Evolutionary conservation across 1,140 invertebrate genomes (phyloP), one percentile per base, ranked within the genome.

Genomic region (Drosophila tsacasi): DNA sequence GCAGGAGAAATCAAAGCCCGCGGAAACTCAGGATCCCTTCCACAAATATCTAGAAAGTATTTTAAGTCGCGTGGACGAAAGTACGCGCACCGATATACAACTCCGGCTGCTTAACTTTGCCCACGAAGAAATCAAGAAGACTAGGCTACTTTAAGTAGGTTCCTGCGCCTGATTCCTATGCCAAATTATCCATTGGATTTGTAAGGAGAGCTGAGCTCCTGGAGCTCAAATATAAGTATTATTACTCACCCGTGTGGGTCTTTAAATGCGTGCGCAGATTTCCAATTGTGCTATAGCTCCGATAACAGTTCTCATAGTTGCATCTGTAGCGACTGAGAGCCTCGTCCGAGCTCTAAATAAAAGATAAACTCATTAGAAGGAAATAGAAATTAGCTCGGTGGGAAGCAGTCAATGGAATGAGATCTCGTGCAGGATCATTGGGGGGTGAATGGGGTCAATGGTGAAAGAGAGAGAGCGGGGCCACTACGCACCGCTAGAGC

Each of bases 211-310:
- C 7, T 12, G 0, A 1, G 5, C 23, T 19, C 3, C n/a, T 19
- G 7, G 19, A 19, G 15, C 8, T 0, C 6, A 17, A 9, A 15
- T 10, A 15, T 10, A 23, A 10, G 19, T 23, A 1, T 21, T 23
- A 21, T 19, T 32, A 77, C 73, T 93, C 94, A 98, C 98, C 98
- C 96, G 96, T 98, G 89, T 99, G 98, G 66, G 97, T 98, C 95
- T 99, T 99, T 95, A 98, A 96, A 94, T 99, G 98, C 58, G 98
- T 99, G 90, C 97, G 95, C 57, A 99, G 94, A 94, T 99, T 99
- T 57, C 98, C 98, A 74, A 97, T 96, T 10, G 98, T 99, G 84
- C 97, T 99, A 92, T 99, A 99, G 25, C 97, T 98, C 79, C 98
- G 94, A 69, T 95, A 94, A 93, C 98, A 99, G 2, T 97, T 97